Conservation (phyloP, 2,888 invertebrate species). For the Pyrgus malvae region DNA sequence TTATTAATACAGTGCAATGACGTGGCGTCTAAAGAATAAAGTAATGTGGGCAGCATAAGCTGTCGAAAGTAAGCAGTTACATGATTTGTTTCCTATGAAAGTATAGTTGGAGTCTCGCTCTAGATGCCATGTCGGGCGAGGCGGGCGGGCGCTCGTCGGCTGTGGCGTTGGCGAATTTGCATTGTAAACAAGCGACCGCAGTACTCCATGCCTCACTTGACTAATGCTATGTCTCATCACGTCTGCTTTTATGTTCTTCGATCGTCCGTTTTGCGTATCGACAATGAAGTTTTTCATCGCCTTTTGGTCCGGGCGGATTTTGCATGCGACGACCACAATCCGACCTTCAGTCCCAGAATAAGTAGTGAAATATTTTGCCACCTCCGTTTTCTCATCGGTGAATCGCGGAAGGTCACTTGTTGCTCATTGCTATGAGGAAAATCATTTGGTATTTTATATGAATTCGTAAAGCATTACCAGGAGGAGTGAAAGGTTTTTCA, state of each 20-base stretch:
- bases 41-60: constrained; percentile 26
- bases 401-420: constrained; percentile 4
- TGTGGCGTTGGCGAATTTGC: constrained; percentile 47
- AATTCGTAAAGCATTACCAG: neutral
- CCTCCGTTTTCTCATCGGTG: neutral
- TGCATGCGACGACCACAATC: constrained; percentile 22
- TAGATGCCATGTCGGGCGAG: constrained; percentile 68
- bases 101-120: constrained; percentile 68
- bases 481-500: constrained; percentile 1
- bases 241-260: constrained; percentile 37
- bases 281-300: constrained; percentile 34
- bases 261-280: constrained; percentile 31
- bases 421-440: neutral
- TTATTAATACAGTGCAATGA: too few species aligned
- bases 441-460: neutral
- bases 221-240: constrained; percentile 45
- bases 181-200: constrained; percentile 52
- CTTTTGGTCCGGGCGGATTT: constrained; percentile 31
- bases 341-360: constrained; percentile 38
- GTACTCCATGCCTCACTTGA: constrained; percentile 41
- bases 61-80: constrained; percentile 57
- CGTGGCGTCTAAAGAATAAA: neutral
- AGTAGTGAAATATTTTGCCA: neutral
- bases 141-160: constrained; percentile 30
- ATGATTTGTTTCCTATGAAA: constrained; percentile 69